Evolutionary conservation across 2,113 vertebrate genomes (phyloP), one percentile per base, ranked within the genome.

Genomic region (Anas platyrhynchos): DNA sequence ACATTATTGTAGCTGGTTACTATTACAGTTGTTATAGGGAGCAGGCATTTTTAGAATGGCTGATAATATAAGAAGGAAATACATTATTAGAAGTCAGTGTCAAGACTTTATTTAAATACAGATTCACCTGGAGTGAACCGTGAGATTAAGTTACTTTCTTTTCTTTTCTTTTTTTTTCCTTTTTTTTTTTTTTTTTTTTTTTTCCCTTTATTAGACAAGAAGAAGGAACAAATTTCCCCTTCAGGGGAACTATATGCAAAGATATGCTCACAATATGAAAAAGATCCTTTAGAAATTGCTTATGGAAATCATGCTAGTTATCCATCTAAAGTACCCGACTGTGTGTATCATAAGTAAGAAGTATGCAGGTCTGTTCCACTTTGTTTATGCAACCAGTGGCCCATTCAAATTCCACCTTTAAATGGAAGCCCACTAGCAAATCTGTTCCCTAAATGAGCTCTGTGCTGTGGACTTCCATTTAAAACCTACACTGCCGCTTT

Each of bases 391-490:
- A 86, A 41, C 26, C 52, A 20, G 27, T 58, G 38, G 52, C 44
- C 36, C 68, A 16, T 56, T 71, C 31, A 66, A 81, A 62, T 32
- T 69, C 41, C 86, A 63, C 41, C 65, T 73, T 23, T 36, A 34
- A 5, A 3, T 25, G 56, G 62, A 82, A 94, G 26, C 7, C 54
- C 2, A 4, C 1, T 2, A 41, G 56, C 81, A 84, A 48, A 65
- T 5, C 10, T 0, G 1, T 34, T 54, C 77, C n/a, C 62, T 43
- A 29, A 89, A 72, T 54, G 81, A 94, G 86, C 69, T 91, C 84
- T 89, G 81, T 74, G 61, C 91, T 88, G 65, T 73, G 93, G 91
- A 94, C 84, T 82, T 94, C 66, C 14, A 12, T 50, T 62, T 71
- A 72, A 85, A 87, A 65, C 26, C 58, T 83, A 79, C 56, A 2